These are phyloP conservation scores for Erebia ligea DNA, from an alignment of 2,888 invertebrate species.

Conservation along the genomic window DNA sequence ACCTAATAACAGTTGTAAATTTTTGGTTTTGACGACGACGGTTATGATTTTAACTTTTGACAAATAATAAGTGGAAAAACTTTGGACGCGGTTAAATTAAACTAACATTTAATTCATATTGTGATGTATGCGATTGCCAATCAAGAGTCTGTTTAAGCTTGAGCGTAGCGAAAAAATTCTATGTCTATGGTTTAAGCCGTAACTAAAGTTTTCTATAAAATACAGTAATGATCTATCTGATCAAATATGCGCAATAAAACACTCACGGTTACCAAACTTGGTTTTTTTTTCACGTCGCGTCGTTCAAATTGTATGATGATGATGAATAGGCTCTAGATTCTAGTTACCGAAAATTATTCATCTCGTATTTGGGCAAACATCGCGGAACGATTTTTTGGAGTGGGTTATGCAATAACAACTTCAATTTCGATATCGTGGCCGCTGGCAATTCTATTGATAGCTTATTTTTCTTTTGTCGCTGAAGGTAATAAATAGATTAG, in stretches of 20 bases:
- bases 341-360: constrained; percentile 1
- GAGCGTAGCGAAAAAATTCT: too few relatives aligned
- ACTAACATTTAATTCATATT: too few relatives aligned
- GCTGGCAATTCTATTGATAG: constrained; percentile 21
- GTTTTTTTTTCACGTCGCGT: not conserved
- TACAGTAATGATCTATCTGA: too few relatives aligned
- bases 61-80: too few relatives aligned
- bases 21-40: too few relatives aligned
- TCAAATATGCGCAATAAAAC: not conserved
- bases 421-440: constrained; percentile 28
- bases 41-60: too few relatives aligned
- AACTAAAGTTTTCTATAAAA: too few relatives aligned
- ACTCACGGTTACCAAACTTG: not conserved
- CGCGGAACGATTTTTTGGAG: constrained; percentile 17
- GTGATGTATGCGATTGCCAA: too few relatives aligned
- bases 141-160: too few relatives aligned
- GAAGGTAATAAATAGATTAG: constrained; percentile 27
- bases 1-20: too few relatives aligned
- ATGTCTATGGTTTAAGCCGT: too few relatives aligned
- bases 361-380: not conserved
- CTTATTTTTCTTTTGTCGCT: constrained; percentile 26
- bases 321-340: not conserved
- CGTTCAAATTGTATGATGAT: not conserved
- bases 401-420: constrained; percentile 27
- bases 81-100: too few relatives aligned